Percentiles rank a stretch among this genome's conserved stretches.
These are phyloP conservation scores for Anastrepha obliqua DNA, from an alignment of 1,140 invertebrate genomes.

Conservation along the genomic window DNA sequence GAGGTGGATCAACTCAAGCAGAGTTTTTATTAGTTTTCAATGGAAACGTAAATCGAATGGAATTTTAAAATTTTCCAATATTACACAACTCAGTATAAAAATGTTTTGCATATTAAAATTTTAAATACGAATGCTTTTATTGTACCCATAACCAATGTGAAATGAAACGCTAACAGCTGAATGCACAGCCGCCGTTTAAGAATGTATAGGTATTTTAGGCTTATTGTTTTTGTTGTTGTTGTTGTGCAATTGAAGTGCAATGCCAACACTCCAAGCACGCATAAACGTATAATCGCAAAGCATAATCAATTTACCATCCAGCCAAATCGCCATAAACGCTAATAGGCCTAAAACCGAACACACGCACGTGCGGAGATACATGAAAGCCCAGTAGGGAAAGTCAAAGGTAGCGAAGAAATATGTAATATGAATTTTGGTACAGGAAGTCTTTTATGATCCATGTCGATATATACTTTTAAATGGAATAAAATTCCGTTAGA, in stretches of 20 bases:
- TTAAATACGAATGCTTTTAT: too few relatives aligned
- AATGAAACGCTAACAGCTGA: background rate
- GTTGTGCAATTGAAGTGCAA: conserved; percentile 28
- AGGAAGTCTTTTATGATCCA: too few relatives aligned
- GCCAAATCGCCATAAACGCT: conserved; percentile 30
- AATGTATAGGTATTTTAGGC: background rate
- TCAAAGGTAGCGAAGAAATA: background rate
- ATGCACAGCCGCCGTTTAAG: background rate
- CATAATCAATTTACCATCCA: conserved; percentile 36
- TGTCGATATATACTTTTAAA: too few relatives aligned
- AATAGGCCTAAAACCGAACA: conserved; percentile 28
- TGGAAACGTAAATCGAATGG: too few relatives aligned
- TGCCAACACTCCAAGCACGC: conserved; percentile 40
- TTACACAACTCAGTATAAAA: too few relatives aligned
- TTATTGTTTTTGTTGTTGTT: background rate
- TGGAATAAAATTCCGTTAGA: too few relatives aligned
- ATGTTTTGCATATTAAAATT: too few relatives aligned
- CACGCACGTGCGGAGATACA: background rate
- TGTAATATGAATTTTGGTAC: too few relatives aligned
- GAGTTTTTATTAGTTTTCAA: too few relatives aligned
- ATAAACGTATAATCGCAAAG: background rate
- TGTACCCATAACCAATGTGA: background rate
- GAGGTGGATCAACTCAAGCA: too few relatives aligned
- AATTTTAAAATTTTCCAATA: too few relatives aligned
- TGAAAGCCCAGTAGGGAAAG: background rate